Percentiles rank a stretch among this genome's conserved stretches.
phyloP scores from a whole-genome alignment of 2,888 invertebrate species.

The Nymphalis urticae region DNA sequence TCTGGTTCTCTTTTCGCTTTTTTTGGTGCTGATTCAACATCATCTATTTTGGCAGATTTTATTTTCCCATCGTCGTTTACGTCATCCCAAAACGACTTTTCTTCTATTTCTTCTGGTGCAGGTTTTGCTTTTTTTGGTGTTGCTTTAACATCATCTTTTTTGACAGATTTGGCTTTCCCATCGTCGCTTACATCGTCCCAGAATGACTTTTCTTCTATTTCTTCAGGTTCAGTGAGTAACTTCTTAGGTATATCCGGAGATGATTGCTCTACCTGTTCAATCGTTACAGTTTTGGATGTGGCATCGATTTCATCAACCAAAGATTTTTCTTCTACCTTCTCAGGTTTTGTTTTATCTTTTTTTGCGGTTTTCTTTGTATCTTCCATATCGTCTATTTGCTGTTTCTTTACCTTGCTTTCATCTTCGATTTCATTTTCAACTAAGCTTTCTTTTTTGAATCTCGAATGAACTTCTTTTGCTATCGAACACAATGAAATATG shows the following conservation, averaged over 20 bases:
- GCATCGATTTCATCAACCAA: constrained; percentile 57
- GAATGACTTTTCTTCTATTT: constrained; percentile 55
- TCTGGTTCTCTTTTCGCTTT: constrained; percentile 50
- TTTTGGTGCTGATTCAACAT: constrained; percentile 49
- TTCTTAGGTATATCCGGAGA: constrained; percentile 58
- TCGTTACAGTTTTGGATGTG: constrained; percentile 51
- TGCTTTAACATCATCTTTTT: constrained; percentile 53
- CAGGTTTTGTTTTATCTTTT: constrained; percentile 56
- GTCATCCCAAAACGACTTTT: constrained; percentile 65
- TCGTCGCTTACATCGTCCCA: constrained; percentile 62
- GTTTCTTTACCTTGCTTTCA: constrained; percentile 53
- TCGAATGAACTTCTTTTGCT: constrained; percentile 79
- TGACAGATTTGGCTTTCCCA: constrained; percentile 45
- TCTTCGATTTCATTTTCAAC: constrained; percentile 77
- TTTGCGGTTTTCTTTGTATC: constrained; percentile 55
- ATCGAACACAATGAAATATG: constrained; percentile 64
- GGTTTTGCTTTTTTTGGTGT: constrained; percentile 45
- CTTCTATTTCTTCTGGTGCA: constrained; percentile 55
- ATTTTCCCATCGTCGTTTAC: constrained; percentile 48
- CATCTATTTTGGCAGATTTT: constrained; percentile 49
- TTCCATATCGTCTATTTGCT: constrained; percentile 52
- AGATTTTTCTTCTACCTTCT: constrained; percentile 55
- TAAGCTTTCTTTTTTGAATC: constrained; percentile 72
- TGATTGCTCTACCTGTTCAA: constrained; percentile 48
- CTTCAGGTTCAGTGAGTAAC: constrained; percentile 54